These are phyloP conservation scores for Seriola aureovittata DNA, from an alignment of 2,113 vertebrate genomes.

Conservation along the genomic window DNA sequence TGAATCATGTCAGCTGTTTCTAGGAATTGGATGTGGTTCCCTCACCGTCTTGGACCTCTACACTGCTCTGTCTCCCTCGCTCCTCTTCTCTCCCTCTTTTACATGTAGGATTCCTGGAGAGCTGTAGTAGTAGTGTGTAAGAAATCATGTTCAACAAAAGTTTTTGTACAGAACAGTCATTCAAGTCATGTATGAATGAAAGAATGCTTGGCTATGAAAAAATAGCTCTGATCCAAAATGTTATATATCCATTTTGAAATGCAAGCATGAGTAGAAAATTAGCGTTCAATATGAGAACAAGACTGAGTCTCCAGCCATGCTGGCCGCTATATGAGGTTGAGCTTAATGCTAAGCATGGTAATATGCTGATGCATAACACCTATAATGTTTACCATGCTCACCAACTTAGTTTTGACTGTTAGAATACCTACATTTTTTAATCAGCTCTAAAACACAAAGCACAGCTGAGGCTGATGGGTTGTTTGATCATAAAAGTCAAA, in stretches of 20 bases:
- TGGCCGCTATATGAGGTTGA: background rate
- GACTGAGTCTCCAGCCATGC: background rate
- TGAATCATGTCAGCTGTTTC: conserved; percentile 76
- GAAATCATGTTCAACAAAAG: conserved; percentile 41
- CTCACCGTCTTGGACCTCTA: conserved; percentile 29
- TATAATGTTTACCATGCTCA: background rate
- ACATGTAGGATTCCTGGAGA: conserved; percentile 65
- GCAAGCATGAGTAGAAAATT: background rate
- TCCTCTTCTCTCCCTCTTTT: conserved; percentile 11
- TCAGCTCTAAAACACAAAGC: too few relatives aligned
- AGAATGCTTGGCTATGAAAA: conserved; percentile 18
- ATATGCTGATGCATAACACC: background rate
- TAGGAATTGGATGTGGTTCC: conserved; percentile 63
- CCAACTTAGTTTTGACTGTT: background rate
- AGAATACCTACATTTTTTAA: background rate
- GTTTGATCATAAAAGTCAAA: too few relatives aligned
- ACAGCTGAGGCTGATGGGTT: too few relatives aligned
- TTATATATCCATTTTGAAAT: conserved; percentile 7
- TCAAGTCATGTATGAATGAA: conserved; percentile 15
- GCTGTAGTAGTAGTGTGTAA: conserved; percentile 20
- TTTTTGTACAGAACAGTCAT: background rate
- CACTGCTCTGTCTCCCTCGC: conserved; percentile 5
- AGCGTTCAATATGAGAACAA: background rate
- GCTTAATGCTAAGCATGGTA: background rate
- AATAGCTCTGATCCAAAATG: conserved; percentile 11